Evolutionary conservation across 2,888 invertebrate species (phyloP).

Genomic region (Dasypolia templi): DNA sequence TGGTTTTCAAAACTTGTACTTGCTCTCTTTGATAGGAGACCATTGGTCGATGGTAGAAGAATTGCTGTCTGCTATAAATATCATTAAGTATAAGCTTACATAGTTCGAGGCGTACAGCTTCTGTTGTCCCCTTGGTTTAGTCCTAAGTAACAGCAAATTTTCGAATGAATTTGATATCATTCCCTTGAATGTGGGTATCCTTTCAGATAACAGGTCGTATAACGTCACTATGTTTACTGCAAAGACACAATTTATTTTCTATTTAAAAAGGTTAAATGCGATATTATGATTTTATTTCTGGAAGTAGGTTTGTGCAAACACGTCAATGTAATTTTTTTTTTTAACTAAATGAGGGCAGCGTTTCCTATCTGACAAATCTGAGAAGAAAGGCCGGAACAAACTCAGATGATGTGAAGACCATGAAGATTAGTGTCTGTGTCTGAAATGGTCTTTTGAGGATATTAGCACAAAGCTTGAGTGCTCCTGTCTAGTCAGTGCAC

Average conservation of each 20-base stretch:
- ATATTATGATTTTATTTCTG: no score
- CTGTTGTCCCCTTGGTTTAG: background rate
- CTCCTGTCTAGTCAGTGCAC: background rate
- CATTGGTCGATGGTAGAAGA: background rate
- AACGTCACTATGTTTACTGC: conserved; percentile 7
- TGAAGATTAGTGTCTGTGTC: no score
- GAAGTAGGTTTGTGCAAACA: no score
- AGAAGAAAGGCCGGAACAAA: no score
- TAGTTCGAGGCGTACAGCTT: background rate
- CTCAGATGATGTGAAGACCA: no score
- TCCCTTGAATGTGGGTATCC: conserved; percentile 11
- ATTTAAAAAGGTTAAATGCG: background rate
- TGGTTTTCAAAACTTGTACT: no score
- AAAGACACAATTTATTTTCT: conserved; percentile 6
- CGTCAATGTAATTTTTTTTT: no score
- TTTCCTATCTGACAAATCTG: no score
- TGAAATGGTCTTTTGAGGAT: no score
- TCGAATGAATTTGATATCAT: background rate
- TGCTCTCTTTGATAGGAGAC: background rate
- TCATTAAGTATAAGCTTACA: background rate
- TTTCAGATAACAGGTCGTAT: background rate
- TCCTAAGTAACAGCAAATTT: background rate
- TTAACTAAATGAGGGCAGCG: no score
- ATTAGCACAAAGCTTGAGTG: no score
- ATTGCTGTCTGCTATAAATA: no score